Conservation (phyloP, 2,797 vertebrate species). For the Falco cherrug region DNA sequence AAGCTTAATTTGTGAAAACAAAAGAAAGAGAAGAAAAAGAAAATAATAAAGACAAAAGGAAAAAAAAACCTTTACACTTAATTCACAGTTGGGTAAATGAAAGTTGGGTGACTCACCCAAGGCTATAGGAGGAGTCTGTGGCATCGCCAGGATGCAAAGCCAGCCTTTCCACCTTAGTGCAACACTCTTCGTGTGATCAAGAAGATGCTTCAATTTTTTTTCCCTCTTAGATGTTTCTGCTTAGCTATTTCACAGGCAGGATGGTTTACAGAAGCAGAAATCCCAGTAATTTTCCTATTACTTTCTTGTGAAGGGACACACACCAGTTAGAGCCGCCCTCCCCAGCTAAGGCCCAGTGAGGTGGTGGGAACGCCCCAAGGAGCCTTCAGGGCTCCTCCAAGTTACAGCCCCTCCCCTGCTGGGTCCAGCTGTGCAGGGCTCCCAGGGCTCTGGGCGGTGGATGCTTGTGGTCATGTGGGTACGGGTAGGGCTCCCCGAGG, state of each 20-base stretch:
- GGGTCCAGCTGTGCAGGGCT: not conserved
- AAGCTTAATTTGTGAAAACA: not conserved
- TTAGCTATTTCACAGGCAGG: not conserved
- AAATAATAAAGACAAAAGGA: not conserved
- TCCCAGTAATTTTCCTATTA: not conserved
- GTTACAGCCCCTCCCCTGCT: not conserved
- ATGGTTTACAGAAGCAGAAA: not conserved
- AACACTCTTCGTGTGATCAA: not conserved
- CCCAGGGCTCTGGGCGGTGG: no score
- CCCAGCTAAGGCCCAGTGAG: not conserved
- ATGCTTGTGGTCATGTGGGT: accelerated
- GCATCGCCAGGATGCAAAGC: not conserved
- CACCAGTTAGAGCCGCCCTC: not conserved
- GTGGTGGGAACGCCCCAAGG: not conserved
- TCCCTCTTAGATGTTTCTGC: not conserved
- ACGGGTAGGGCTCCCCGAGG: not conserved
- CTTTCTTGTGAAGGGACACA: not conserved
- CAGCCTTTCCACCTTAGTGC: not conserved
- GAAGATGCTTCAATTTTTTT: not conserved
- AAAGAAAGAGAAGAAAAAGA: not conserved
- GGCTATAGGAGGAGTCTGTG: not conserved
- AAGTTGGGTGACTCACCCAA: not conserved
- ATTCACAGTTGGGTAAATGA: not conserved
- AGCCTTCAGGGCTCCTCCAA: not conserved
- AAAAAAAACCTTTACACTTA: not conserved